Base-by-base conservation (phyloP, 1,140 invertebrate species). In the Euschistus heros region DNA sequence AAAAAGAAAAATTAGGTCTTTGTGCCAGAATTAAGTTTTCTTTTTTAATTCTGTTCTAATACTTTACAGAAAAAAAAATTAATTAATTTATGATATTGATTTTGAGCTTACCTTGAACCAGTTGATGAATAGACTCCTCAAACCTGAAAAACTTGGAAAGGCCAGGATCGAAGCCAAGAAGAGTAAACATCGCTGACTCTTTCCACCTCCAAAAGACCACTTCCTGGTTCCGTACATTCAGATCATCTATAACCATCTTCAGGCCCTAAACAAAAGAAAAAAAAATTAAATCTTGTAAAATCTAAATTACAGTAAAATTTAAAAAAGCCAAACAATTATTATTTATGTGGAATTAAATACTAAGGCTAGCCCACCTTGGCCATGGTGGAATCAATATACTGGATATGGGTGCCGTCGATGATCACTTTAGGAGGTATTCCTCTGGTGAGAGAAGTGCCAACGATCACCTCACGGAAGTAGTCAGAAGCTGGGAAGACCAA, bases 401-500 rank as follows among this genome's bases (percentile, higher is more conserved):
- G 73, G 61, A 85, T 77, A 70, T 82, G 80, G 62, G 76, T 73
- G 7, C 86, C 86, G 70, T 85, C 81, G 24, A 88, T 74, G 46
- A 87, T 73, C 50, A 87, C 78, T 2, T 71, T 55, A 6, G 68
- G 66, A 14, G 44, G 27, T n/a, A 52, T 30, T 14, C 64, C 63
- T 18, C 47, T 42, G 10, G 47, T 47, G 17, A 42, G 30, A 59
- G 64, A 68, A 14, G 61, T 60, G 7, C 75, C 72, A 10, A 72
- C 68, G 46, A 70, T 68, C 59, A 72, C 74, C 55, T 82, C 77
- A 63, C 82, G 74, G 1, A 87, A 65, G 72, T 84, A 84, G 71
- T 86, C 85, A 17, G 84, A 80, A 2, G 83, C 80, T 2, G 85
- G 84, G 71, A 84, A 88, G 64, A 81, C 79, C 44, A 88, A 72